Percentiles rank a stretch among this genome's conserved stretches.
Conservation (phyloP, 2,888 invertebrate genomes). For the Punctoribates punctum region DNA sequence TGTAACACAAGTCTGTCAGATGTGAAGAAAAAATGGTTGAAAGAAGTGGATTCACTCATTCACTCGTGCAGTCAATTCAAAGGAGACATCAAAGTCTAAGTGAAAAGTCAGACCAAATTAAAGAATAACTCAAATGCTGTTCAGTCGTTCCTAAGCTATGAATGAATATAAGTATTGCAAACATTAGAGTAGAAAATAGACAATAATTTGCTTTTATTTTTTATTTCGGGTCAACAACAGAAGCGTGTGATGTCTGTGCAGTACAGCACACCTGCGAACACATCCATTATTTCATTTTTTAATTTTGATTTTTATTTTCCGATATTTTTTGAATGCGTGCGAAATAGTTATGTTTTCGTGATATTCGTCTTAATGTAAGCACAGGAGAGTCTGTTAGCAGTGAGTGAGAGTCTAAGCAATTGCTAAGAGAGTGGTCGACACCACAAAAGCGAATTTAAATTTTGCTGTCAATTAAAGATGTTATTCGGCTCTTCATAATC, state of each 20-base stretch:
- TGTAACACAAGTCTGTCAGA: not conserved
- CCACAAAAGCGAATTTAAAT: conserved; percentile 26
- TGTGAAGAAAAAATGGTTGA: too few species aligned
- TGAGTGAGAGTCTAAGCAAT: not conserved
- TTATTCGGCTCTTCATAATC: conserved; percentile 3
- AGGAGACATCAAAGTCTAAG: not conserved
- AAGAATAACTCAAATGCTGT: not conserved
- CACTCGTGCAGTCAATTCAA: too few species aligned
- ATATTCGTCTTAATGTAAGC: not conserved
- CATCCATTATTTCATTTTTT: not conserved
- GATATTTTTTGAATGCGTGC: conserved; percentile 1
- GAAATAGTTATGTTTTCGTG: conserved; percentile 17
- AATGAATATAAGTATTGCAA: not conserved
- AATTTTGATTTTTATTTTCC: not conserved
- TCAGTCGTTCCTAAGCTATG: not conserved
- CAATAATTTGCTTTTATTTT: conserved; percentile 1
- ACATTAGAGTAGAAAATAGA: not conserved
- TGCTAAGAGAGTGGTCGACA: not conserved
- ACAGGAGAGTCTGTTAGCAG: not conserved
- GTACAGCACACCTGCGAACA: not conserved
- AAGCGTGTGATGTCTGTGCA: conserved; percentile 14
- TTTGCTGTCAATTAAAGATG: conserved; percentile 26
- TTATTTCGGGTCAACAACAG: conserved; percentile 1
- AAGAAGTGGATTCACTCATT: too few species aligned
- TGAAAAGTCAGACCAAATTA: not conserved